A percentile compares a stretch with the other conserved stretches of the same genome.
phyloP scores from a whole-genome alignment of 2,113 vertebrate genomes.

The Zapornia atra region DNA sequence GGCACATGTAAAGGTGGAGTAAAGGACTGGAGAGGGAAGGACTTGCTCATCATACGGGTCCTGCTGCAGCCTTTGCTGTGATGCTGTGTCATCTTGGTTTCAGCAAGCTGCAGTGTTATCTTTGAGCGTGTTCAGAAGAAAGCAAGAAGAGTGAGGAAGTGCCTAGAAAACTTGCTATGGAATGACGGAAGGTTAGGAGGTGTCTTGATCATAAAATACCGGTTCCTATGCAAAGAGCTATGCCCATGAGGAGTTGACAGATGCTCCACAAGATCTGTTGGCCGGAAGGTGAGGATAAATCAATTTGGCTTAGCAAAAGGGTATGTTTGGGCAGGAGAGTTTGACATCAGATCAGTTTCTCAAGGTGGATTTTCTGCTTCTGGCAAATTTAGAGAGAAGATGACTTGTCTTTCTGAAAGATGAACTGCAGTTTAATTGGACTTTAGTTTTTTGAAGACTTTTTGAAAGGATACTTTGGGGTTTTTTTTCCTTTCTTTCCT shows the following conservation, averaged over 20 bases:
- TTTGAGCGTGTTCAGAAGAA: background rate
- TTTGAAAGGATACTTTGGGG: background rate
- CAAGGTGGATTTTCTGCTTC: background rate
- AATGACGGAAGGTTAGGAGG: background rate
- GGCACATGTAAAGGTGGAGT: background rate
- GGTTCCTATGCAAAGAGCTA: background rate
- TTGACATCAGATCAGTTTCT: background rate
- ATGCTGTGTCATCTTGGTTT: background rate
- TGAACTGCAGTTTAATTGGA: background rate
- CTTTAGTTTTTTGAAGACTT: background rate
- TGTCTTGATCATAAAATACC: accelerated
- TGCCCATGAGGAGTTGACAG: background rate
- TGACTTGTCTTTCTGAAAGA: background rate
- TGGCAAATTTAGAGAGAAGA: background rate
- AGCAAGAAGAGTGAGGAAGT: background rate
- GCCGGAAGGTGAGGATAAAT: background rate
- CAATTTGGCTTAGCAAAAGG: background rate
- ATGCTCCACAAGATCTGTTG: background rate
- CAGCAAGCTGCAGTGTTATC: background rate
- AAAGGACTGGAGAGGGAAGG: accelerated
- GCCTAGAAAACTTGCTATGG: background rate
- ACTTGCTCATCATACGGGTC: accelerated
- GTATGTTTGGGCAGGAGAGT: background rate
- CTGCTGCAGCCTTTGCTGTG: background rate
- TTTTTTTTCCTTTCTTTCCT: background rate